Conservation (phyloP, 2,113 vertebrate genomes). For the Plestiodon gilberti region DNA sequence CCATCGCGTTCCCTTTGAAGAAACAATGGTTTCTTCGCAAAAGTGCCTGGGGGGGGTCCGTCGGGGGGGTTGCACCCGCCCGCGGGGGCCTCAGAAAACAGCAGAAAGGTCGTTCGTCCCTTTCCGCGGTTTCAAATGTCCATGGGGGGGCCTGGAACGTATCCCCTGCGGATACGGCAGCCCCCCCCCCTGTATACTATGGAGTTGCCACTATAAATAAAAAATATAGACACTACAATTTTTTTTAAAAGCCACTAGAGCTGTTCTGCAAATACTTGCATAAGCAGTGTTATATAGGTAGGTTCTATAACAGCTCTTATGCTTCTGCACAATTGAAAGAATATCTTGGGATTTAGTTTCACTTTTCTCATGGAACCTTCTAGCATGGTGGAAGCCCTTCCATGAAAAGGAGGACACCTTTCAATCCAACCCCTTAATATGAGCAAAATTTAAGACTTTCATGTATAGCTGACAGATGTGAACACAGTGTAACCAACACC, state of each 20-base stretch:
- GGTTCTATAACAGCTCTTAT: slow-evolving; percentile 1
- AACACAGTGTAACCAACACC: neutral
- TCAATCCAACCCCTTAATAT: neutral
- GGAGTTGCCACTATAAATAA: too few species aligned
- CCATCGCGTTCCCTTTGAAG: too few species aligned
- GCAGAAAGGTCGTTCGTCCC: too few species aligned
- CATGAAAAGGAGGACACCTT: neutral
- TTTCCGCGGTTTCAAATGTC: too few species aligned
- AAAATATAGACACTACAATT: too few species aligned
- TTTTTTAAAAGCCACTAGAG: neutral
- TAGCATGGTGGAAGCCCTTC: neutral
- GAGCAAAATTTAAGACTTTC: neutral
- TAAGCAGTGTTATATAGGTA: neutral
- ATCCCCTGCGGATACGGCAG: too few species aligned
- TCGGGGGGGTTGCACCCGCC: too few species aligned
- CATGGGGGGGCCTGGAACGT: too few species aligned
- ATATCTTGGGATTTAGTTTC: neutral
- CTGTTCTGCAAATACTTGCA: neutral
- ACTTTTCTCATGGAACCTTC: neutral
- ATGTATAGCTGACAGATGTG: neutral
- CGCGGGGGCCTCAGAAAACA: too few species aligned
- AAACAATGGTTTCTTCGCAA: too few species aligned
- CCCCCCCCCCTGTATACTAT: too few species aligned
- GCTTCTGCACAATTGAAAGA: neutral
- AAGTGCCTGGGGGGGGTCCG: too few species aligned